These are phyloP conservation scores for Drosophila miranda DNA, from an alignment of 1,140 invertebrate species.

Conservation along the genomic window DNA sequence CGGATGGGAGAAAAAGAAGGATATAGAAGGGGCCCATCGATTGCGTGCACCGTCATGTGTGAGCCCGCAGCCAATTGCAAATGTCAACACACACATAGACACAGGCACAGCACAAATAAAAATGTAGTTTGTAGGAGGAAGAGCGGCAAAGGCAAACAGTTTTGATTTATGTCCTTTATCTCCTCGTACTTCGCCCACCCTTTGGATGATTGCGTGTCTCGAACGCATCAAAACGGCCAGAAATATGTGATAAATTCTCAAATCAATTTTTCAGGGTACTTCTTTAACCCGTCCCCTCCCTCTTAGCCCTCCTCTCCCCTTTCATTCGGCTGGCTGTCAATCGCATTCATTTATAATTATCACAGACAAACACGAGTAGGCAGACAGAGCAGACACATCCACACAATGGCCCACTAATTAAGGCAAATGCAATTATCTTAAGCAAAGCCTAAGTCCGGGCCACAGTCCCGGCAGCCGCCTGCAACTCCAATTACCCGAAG, in stretches of 20 bases:
- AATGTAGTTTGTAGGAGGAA: neutral
- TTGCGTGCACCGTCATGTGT: slow-evolving; percentile 59
- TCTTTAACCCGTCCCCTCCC: neutral
- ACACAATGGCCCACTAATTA: slow-evolving; percentile 57
- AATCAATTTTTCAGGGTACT: slow-evolving; percentile 21
- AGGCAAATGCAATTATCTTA: slow-evolving; percentile 71
- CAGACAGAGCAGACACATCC: neutral
- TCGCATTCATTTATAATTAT: slow-evolving; percentile 59
- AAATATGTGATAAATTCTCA: slow-evolving; percentile 16
- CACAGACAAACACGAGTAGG: neutral
- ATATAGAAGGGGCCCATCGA: slow-evolving; percentile 12
- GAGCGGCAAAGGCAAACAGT: slow-evolving; percentile 13
- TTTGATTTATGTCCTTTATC: slow-evolving; percentile 30
- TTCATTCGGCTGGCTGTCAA: slow-evolving; percentile 38
- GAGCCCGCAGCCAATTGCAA: slow-evolving; percentile 59
- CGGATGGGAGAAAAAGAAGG: neutral
- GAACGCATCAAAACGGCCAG: slow-evolving; percentile 26
- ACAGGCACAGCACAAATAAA: too few species aligned
- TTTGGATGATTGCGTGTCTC: slow-evolving; percentile 20
- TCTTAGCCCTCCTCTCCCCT: neutral
- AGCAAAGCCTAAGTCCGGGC: slow-evolving; percentile 35
- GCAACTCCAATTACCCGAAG: slow-evolving; percentile 33
- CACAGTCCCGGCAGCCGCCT: slow-evolving; percentile 11
- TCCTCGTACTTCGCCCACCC: too few species aligned
- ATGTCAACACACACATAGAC: slow-evolving; percentile 67